A percentile compares a stretch with the other conserved stretches of the same genome.
phyloP scores from a whole-genome alignment of 2,797 vertebrate genomes.

The Scolopax rusticola region DNA sequence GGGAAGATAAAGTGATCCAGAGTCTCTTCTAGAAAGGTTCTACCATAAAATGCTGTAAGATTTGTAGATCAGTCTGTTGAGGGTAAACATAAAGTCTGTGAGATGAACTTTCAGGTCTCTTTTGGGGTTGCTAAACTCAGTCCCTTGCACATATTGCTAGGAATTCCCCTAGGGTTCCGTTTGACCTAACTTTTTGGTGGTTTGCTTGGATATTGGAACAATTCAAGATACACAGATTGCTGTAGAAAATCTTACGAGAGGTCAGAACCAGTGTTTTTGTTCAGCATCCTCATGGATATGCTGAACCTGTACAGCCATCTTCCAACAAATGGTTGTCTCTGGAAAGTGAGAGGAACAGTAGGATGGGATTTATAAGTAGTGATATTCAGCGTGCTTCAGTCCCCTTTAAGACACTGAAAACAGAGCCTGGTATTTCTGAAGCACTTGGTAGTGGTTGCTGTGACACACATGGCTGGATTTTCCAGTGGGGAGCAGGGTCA shows the following conservation, averaged over 20 bases:
- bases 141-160: not conserved
- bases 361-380: not conserved
- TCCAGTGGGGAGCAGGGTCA: not conserved
- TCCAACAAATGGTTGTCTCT: not conserved
- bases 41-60: not conserved
- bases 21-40: slow-evolving; percentile 10
- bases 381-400: not conserved
- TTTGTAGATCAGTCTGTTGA: not conserved
- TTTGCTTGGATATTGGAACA: not conserved
- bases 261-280: not conserved
- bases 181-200: not conserved
- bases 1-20: slow-evolving; percentile 9
- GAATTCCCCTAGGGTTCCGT: not conserved
- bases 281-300: not conserved
- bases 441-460: not conserved
- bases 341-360: not conserved
- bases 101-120: not conserved
- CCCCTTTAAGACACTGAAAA: not conserved
- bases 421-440: not conserved
- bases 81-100: not conserved
- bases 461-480: not conserved
- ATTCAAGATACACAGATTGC: not conserved
- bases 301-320: not conserved
- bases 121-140: not conserved
- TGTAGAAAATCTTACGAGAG: not conserved